phyloP scores from a whole-genome alignment of 2,797 vertebrate species.

The Danio jaintianensis region DNA sequence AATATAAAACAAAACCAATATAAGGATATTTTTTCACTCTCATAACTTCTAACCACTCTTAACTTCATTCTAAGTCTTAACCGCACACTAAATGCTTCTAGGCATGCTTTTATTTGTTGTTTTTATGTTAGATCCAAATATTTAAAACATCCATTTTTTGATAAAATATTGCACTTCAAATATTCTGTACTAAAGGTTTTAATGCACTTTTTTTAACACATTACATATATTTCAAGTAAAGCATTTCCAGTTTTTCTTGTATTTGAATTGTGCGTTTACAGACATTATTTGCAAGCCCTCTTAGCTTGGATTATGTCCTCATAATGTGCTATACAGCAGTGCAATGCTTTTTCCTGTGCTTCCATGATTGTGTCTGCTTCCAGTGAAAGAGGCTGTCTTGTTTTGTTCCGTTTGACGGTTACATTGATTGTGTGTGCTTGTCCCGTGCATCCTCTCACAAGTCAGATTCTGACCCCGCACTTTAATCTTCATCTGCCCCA shows the following conservation, averaged over 20 bases:
- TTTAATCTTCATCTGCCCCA: constrained; percentile 50
- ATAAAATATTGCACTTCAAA: too few relatives aligned
- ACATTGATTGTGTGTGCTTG: constrained; percentile 36
- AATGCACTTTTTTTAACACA: background rate
- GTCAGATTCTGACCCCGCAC: constrained; percentile 9
- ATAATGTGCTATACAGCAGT: constrained; percentile 5
- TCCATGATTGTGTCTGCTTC: constrained; percentile 36
- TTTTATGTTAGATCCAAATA: too few relatives aligned
- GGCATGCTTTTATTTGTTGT: too few relatives aligned
- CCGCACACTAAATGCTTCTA: too few relatives aligned
- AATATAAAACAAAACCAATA: too few relatives aligned
- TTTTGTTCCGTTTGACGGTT: constrained; percentile 36
- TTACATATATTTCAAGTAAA: background rate
- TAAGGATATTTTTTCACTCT: too few relatives aligned
- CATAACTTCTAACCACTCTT: too few relatives aligned
- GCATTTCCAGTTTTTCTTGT: background rate
- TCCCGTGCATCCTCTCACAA: constrained; percentile 12
- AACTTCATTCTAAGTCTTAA: too few relatives aligned
- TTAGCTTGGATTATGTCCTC: background rate
- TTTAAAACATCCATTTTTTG: too few relatives aligned
- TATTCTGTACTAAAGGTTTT: too few relatives aligned
- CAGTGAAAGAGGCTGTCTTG: constrained; percentile 44
- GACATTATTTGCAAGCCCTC: background rate
- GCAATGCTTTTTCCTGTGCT: constrained; percentile 6
- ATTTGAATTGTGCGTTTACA: background rate